Percentiles rank a stretch among this genome's conserved stretches.
Conservation (phyloP, 2,113 vertebrate species). For the Variabilichromis moorii region DNA sequence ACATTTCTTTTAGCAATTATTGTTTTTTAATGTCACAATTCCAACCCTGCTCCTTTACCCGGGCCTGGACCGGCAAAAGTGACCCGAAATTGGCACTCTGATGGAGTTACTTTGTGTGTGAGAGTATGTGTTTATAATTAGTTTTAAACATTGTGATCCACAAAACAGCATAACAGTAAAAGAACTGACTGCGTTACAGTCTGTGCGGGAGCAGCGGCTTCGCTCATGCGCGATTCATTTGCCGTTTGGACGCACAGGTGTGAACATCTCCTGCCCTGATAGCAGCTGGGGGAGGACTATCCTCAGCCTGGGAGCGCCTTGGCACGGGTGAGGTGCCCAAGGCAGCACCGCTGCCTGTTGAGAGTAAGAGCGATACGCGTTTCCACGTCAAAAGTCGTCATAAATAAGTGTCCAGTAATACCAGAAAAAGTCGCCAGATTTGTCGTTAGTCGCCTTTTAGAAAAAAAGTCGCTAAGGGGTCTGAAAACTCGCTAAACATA, state of each 20-base stretch:
- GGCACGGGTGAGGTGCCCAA: background rate
- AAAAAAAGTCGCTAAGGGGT: background rate
- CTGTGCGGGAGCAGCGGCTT: background rate
- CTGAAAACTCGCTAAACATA: background rate
- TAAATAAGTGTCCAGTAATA: fast-evolving
- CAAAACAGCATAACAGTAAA: too few relatives aligned
- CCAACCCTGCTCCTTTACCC: too few relatives aligned
- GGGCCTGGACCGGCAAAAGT: too few relatives aligned
- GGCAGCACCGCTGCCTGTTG: background rate
- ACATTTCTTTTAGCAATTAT: too few relatives aligned
- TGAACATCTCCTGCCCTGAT: fast-evolving
- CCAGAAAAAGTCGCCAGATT: background rate
- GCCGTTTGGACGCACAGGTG: background rate
- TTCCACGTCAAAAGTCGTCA: background rate
- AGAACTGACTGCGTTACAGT: too few relatives aligned
- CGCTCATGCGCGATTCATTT: fast-evolving
- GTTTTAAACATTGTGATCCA: too few relatives aligned
- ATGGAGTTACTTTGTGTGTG: too few relatives aligned
- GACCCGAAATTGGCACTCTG: too few relatives aligned
- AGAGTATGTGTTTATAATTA: too few relatives aligned
- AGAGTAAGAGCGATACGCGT: background rate
- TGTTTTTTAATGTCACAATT: too few relatives aligned
- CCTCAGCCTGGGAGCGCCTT: background rate
- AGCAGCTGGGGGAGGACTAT: background rate
- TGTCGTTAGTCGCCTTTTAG: background rate